A percentile compares a stretch with the other conserved stretches of the same genome.
These are phyloP conservation scores for Sanderia malayensis DNA, from an alignment of 30 jellyfish, hydroid and myxozoan species.

Conservation along the genomic window DNA sequence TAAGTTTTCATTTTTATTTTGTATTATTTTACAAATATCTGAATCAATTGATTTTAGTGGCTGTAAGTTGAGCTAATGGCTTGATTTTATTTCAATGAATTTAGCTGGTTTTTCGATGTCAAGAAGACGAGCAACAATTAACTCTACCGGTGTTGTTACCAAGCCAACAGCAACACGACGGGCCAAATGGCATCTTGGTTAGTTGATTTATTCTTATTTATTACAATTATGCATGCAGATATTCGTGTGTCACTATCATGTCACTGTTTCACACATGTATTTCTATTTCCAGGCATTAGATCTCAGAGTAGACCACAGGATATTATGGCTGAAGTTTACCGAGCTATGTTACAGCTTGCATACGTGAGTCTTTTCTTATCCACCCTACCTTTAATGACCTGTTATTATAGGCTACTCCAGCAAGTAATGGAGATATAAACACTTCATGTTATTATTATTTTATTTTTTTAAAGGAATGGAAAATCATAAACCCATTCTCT, in stretches of 20 bases:
- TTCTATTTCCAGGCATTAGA: conserved; percentile 61
- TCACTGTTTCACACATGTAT: neutral
- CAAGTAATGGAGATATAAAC: no score
- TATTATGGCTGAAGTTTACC: conserved; percentile 84
- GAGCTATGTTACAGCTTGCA: conserved; percentile 87
- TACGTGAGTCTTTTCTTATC: conserved; percentile 44
- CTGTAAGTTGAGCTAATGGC: no score
- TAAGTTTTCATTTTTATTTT: no score
- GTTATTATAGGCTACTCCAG: no score
- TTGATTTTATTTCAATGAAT: neutral
- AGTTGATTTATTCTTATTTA: neutral
- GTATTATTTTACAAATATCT: no score
- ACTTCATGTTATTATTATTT: no score
- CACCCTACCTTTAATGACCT: neutral
- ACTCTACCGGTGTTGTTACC: no score
- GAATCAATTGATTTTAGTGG: no score
- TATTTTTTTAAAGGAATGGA: conserved; percentile 69
- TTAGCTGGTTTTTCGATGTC: conserved; percentile 28
- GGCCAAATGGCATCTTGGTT: conserved; percentile 94
- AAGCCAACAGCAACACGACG: conserved; percentile 40
- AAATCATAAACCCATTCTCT: conserved; percentile 62
- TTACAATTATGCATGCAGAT: neutral
- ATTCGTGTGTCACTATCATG: neutral
- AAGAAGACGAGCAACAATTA: conserved; percentile 61
- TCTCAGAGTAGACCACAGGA: conserved; percentile 92